These are phyloP conservation scores for Thalassophryne amazonica DNA, from an alignment of 2,797 vertebrate genomes.

Conservation along the genomic window DNA sequence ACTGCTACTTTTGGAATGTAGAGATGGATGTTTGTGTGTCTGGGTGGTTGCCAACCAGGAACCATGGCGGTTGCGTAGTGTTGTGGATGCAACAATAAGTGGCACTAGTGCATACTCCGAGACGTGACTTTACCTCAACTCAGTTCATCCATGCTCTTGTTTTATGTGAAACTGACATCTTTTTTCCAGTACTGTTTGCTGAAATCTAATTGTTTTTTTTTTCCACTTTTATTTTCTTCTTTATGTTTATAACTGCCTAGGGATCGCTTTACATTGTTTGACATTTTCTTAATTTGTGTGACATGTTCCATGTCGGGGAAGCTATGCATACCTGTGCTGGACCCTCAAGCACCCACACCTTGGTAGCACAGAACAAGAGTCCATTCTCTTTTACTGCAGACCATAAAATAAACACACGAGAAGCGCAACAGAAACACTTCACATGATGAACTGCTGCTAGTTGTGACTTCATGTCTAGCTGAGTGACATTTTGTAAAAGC, in stretches of 20 bases:
- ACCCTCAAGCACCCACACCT: conserved; percentile 47
- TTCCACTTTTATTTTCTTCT: not conserved
- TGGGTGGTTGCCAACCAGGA: no score
- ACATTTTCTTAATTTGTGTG: conserved; percentile 65
- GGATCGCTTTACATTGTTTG: conserved; percentile 75
- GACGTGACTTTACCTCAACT: no score
- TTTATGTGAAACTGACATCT: no score
- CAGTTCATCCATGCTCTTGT: no score
- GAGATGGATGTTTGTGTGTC: no score
- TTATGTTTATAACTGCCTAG: conserved; percentile 13
- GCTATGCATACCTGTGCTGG: conserved; percentile 61
- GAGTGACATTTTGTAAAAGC: conserved; percentile 66
- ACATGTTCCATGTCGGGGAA: conserved; percentile 56
- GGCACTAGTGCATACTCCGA: no score
- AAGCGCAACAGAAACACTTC: conserved; percentile 55
- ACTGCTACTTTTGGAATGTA: no score
- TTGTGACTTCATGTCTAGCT: conserved; percentile 41
- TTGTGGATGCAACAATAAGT: no score
- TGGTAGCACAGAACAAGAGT: conserved; percentile 59
- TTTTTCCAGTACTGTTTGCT: no score
- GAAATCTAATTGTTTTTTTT: conserved; percentile 39
- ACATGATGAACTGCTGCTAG: conserved; percentile 58
- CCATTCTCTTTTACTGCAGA: conserved; percentile 61
- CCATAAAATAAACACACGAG: conserved; percentile 67
- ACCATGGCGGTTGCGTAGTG: no score